A percentile compares a stretch with the other conserved stretches of the same genome.
phyloP scores from a whole-genome alignment of 2,113 vertebrate species.

The Benitochromis conjunctus region DNA sequence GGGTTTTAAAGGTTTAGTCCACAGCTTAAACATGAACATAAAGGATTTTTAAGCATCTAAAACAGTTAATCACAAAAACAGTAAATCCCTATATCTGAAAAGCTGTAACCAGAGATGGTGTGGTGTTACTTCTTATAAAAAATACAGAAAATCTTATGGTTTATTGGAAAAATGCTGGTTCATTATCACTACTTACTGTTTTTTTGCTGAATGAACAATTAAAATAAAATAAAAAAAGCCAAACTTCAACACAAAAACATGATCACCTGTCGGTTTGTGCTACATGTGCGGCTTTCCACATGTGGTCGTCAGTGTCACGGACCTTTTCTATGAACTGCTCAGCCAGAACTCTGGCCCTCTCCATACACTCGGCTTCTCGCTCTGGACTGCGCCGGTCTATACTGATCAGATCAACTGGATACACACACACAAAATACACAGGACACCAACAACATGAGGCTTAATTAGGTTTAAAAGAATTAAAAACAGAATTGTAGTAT shows the following conservation, averaged over 20 bases:
- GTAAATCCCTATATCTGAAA: background rate
- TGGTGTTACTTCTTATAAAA: background rate
- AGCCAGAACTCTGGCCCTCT: constrained; percentile 75
- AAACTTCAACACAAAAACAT: background rate
- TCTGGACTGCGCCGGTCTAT: constrained; percentile 82
- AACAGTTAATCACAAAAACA: background rate
- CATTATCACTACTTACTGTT: background rate
- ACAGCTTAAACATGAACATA: background rate
- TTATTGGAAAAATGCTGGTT: background rate
- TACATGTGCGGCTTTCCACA: constrained; percentile 76
- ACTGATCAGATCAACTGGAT: constrained; percentile 89
- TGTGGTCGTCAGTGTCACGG: constrained; percentile 76
- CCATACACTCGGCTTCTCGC: constrained; percentile 76
- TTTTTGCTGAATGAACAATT: background rate
- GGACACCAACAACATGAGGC: constrained; percentile 47
- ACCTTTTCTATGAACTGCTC: constrained; percentile 82
- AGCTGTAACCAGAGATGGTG: background rate
- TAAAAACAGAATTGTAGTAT: background rate
- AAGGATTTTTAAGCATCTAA: background rate
- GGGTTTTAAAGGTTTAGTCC: background rate
- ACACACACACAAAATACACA: background rate
- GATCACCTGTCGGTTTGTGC: constrained; percentile 20
- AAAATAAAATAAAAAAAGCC: background rate
- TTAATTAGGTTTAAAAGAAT: background rate
- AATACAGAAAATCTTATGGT: background rate